Base-by-base conservation (phyloP, 2,888 invertebrate genomes). In the Dynastes tityus region DNA sequence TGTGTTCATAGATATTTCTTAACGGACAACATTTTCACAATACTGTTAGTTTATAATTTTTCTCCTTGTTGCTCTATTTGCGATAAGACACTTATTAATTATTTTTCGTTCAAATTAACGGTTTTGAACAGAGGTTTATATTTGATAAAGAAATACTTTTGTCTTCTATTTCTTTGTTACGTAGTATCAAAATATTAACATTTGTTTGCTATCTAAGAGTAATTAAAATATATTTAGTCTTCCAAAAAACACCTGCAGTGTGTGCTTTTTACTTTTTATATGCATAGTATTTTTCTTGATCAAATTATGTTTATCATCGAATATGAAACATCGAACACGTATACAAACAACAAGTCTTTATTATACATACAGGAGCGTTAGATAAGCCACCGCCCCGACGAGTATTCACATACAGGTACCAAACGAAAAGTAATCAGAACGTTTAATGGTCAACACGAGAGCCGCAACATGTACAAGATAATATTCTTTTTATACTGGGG, bases 101-200 rank as follows among this genome's bases (percentile, higher is more conserved):
- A 83, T 83, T 83, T 80, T 27, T 61, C 68, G 81, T 81, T 65
- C 82, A 83, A 84, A 83, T 80, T 80, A 83, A 83, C 74, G 65
- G 58, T 58, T 67, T 78, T 74, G 58, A 78, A 75, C 74, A 74
- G 64, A 75, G 68, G 51, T 68, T 68, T 51, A 51, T 68, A 65
- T 58, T 51, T 75, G 37, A 58, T 74, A 71, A 74, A 73, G 63
- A 78, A 74, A 78, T 78, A 71, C 61, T 78, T 64, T 76, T 63
- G 29, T 63, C 61, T 74, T 22, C 61, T 61, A 73, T 73, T 74
- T 74, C 68, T 63, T 74, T 45, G 45, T 74, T 74, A 74, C 71
- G 61, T 86, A 86, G 88, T 88, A 88, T 88, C 88, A 89, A 88
- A 89, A 89, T 88, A 88, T 88, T 83, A 87, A 87, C 86, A 86